A percentile compares a stretch with the other conserved stretches of the same genome.
Conservation (phyloP, 1,140 invertebrate species). For the Anastatus disparis region DNA sequence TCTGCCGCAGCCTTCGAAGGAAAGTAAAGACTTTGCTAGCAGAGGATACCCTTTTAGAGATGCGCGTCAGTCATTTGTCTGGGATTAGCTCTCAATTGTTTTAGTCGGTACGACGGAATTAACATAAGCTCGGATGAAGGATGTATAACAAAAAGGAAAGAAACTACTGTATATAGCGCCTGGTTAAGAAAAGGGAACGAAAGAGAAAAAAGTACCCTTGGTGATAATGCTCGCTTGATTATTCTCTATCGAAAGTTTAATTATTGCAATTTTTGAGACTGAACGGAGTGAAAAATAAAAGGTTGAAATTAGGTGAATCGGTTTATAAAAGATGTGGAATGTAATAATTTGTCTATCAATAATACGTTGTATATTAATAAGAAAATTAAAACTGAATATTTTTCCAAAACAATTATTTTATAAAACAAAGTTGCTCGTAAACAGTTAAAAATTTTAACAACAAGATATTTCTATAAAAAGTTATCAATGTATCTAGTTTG, state of each 20-base stretch:
- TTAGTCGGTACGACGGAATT: constrained; percentile 60
- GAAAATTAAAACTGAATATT: too few species aligned
- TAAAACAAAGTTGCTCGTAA: too few species aligned
- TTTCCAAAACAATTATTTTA: too few species aligned
- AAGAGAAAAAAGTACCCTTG: too few species aligned
- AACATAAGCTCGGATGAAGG: constrained; percentile 68
- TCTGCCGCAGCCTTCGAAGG: background rate
- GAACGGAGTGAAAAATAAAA: background rate
- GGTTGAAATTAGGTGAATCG: background rate
- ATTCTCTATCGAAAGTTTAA: constrained; percentile 20
- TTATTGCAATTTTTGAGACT: background rate
- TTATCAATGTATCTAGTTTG: too few species aligned
- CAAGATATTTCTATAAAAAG: too few species aligned
- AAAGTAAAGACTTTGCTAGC: background rate
- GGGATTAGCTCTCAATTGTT: constrained; percentile 66
- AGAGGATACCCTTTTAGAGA: constrained; percentile 23
- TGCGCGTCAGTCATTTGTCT: constrained; percentile 65
- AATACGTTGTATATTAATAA: too few species aligned
- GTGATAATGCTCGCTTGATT: constrained; percentile 2
- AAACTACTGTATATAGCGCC: too few species aligned
- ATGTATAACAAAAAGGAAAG: too few species aligned
- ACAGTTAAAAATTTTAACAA: too few species aligned
- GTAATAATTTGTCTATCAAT: too few species aligned
- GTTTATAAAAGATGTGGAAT: background rate
- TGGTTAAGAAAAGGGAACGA: too few species aligned